These are phyloP conservation scores for Dinoponera quadriceps DNA, from an alignment of 1,140 invertebrate genomes.

Conservation along the genomic window DNA sequence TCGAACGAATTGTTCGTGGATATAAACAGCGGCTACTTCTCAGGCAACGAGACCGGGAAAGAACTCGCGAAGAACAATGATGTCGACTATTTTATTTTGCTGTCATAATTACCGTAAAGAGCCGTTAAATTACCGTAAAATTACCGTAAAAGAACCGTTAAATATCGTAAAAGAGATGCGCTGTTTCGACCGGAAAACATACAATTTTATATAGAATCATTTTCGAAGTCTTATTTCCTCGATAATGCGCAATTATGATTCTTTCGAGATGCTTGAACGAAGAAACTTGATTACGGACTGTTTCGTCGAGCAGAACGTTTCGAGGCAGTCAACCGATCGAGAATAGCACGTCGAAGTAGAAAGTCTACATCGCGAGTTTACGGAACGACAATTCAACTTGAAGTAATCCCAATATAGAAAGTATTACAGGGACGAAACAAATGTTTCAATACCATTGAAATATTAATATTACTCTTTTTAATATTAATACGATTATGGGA, in stretches of 20 bases:
- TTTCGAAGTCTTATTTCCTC: neutral
- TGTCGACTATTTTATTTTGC: neutral
- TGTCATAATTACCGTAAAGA: neutral
- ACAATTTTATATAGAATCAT: too few species aligned
- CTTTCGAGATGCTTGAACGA: neutral
- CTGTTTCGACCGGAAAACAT: too few species aligned
- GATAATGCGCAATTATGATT: neutral
- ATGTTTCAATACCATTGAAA: too few species aligned
- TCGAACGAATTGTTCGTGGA: neutral
- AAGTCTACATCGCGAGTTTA: neutral
- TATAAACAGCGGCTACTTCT: neutral
- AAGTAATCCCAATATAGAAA: too few species aligned
- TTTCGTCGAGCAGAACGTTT: conserved; percentile 3
- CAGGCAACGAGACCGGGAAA: neutral
- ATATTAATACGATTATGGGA: too few species aligned
- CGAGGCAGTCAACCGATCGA: neutral
- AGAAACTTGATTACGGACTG: neutral
- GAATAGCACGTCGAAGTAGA: conserved; percentile 1
- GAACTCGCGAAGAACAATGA: neutral
- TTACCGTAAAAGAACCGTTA: too few species aligned
- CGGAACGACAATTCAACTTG: neutral
- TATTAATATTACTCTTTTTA: too few species aligned
- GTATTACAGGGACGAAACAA: too few species aligned
- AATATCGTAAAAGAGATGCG: neutral
- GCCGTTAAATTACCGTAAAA: too few species aligned